Evolutionary conservation across 2,113 vertebrate species (phyloP).

Genomic region (Boulengeromyrus knoepffleri): DNA sequence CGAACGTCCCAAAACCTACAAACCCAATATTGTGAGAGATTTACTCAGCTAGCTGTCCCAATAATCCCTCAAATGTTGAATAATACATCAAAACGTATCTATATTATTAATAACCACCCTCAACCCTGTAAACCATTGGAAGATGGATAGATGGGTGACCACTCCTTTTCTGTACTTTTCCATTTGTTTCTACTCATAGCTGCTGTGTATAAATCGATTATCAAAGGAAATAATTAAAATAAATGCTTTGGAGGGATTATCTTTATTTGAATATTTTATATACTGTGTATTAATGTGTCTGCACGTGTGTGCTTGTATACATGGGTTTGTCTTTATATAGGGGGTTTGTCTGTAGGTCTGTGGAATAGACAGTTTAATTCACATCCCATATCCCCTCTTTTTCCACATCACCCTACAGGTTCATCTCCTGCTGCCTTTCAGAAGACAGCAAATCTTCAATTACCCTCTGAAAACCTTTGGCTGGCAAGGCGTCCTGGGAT

Average conservation of each 20-base stretch:
- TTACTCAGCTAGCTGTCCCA: background rate
- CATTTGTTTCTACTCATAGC: background rate
- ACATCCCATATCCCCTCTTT: background rate
- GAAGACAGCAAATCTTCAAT: slow-evolving; percentile 16
- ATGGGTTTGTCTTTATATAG: background rate
- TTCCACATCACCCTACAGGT: background rate
- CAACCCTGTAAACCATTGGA: background rate
- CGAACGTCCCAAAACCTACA: background rate
- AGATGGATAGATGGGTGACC: background rate
- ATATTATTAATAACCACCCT: background rate
- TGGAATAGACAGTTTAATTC: background rate
- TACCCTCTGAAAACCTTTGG: background rate
- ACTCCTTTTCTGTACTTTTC: background rate
- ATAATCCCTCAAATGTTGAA: background rate
- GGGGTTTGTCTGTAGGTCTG: background rate
- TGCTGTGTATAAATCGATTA: background rate
- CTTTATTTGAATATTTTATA: background rate
- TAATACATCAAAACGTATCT: background rate
- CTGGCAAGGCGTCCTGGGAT: background rate
- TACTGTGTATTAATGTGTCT: background rate
- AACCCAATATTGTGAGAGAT: background rate
- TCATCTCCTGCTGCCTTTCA: background rate
- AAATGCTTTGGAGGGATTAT: background rate
- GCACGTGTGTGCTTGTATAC: background rate
- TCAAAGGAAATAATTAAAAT: background rate